Evolutionary conservation across 2,888 invertebrate genomes (phyloP).

Genomic region (Boloria euphrosyne): DNA sequence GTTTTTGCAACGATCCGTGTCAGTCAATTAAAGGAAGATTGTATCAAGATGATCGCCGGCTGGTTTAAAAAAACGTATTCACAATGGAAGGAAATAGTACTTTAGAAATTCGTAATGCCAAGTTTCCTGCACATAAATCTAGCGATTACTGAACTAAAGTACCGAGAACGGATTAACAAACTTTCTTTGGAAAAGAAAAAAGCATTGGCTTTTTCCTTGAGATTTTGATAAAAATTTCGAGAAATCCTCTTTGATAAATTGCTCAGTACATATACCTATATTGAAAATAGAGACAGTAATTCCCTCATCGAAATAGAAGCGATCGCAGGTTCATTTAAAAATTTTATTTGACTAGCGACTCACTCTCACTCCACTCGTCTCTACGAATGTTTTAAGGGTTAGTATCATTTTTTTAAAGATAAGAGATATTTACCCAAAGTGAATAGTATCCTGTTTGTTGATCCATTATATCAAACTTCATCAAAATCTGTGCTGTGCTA

Average conservation of each 20-base stretch:
- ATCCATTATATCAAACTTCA: too few relatives aligned
- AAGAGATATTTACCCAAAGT: too few relatives aligned
- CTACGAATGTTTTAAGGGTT: too few relatives aligned
- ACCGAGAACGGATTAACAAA: slow-evolving; percentile 26
- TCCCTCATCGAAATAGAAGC: too few relatives aligned
- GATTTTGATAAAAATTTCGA: not conserved
- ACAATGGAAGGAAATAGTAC: not conserved
- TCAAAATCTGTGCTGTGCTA: too few relatives aligned
- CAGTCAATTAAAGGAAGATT: slow-evolving; percentile 59
- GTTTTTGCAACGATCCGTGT: slow-evolving; percentile 52
- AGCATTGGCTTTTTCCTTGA: slow-evolving; percentile 15
- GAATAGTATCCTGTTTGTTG: too few relatives aligned
- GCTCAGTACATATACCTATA: not conserved
- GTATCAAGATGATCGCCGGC: slow-evolving; percentile 45
- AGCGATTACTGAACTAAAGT: slow-evolving; percentile 22
- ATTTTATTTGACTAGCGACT: too few relatives aligned
- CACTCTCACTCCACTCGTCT: too few relatives aligned
- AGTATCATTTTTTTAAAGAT: too few relatives aligned
- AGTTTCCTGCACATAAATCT: slow-evolving; percentile 27
- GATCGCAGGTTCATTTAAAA: too few relatives aligned
- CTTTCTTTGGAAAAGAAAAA: too few relatives aligned
- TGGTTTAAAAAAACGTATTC: slow-evolving; percentile 18
- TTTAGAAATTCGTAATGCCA: not conserved
- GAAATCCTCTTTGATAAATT: not conserved
- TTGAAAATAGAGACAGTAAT: too few relatives aligned